Evolutionary conservation across 2,888 invertebrate species (phyloP), one percentile per base, ranked within the genome.

Genomic region (Chrysomela aeneicollis): DNA sequence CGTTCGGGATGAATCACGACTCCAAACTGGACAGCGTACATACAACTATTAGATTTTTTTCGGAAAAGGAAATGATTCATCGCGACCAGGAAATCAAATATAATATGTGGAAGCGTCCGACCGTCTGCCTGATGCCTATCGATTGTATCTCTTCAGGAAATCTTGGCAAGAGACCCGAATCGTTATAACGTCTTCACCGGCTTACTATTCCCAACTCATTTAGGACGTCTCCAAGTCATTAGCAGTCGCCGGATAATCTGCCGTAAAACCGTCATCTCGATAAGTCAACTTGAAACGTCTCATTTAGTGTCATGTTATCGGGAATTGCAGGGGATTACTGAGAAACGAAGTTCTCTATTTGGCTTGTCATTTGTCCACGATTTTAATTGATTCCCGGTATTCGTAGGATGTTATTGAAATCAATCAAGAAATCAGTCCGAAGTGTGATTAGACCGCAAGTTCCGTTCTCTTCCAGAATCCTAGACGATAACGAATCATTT

Each of bases 91-190:
- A 42, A 42, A 42, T 42, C 42, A 42, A 42, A 42, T 6, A 4
- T 42, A 15, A 3, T 15, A 42, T 42, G 15, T 42, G 10, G 15
- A 42, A n/a, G 42, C 42, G n/a, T 15, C 42, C n/a, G 42, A 2
- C 35, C 4, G 42, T 42, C 42, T 42, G 42, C 42, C 42, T 42
- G n/a, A n/a, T n/a, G 15, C n/a, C 42, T 42, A 42, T 42, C 42
- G 42, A 42, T 42, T 15, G 42, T 15, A 42, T 42, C 42, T 42
- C 42, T 42, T 42, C 15, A 42, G 42, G 42, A 42, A 42, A 42
- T 42, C 15, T 42, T 42, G 42, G 42, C 42, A 9, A 35, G 35
- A 2, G n/a, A 15, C 4, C 12, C 15, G 42, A 42, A 42, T 42
- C 3, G 42, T 42, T 12, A 4, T 3, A 42, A 4, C 15, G 15